These are phyloP conservation scores for Entomyzon cyanotis DNA, from an alignment of 2,113 vertebrate genomes.

Conservation along the genomic window DNA sequence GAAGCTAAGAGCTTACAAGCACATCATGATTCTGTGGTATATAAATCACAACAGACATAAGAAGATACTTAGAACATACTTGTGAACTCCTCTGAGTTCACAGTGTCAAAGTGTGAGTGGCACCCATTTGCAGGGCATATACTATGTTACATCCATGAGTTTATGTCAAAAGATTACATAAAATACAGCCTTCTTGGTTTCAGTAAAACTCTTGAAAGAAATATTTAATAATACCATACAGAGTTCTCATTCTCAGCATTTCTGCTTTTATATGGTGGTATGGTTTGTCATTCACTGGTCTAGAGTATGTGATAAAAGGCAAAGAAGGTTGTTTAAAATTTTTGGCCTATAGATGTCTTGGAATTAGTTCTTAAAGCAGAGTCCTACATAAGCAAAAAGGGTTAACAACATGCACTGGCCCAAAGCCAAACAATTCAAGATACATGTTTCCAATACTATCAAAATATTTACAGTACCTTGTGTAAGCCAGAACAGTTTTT, in stretches of 20 bases:
- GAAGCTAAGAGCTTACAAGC: neutral
- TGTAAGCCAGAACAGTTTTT: neutral
- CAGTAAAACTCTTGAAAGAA: neutral
- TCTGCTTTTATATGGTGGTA: neutral
- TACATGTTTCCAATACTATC: neutral
- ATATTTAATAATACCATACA: neutral
- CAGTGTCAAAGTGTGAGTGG: neutral
- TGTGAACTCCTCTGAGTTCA: neutral
- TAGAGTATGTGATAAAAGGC: neutral
- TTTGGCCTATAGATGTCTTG: neutral
- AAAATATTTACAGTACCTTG: conserved; percentile 14
- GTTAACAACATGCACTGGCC: neutral
- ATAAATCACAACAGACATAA: neutral
- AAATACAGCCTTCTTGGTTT: neutral
- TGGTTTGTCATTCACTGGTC: neutral
- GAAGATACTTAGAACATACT: neutral
- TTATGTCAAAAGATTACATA: neutral
- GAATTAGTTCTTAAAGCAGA: neutral
- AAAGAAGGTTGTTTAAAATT: neutral
- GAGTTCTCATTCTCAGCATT: neutral
- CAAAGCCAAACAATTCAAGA: neutral
- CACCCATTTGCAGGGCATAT: neutral
- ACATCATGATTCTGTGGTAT: neutral
- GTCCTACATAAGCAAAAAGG: neutral
- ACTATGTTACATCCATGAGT: neutral